A percentile compares a stretch with the other conserved stretches of the same genome.
Evolutionary conservation across 1,140 invertebrate genomes (phyloP).

Genomic region (Camponotus floridanus): DNA sequence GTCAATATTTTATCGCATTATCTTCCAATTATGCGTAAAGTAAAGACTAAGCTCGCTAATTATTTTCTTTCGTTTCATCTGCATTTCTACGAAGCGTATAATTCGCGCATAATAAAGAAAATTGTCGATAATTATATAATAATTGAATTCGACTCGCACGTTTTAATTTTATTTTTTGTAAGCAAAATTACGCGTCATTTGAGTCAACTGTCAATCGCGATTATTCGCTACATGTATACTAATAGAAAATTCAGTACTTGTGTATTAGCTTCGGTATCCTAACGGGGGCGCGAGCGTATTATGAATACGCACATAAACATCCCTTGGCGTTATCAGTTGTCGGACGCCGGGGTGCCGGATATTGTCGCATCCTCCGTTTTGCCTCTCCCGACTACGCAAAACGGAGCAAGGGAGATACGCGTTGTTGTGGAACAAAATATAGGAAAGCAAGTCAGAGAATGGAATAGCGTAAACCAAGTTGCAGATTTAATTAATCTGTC

Average conservation of each 20-base stretch:
- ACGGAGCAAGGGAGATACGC: slow-evolving; percentile 49
- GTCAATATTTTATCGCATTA: not conserved
- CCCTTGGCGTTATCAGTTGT: slow-evolving; percentile 86
- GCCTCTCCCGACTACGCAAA: slow-evolving; percentile 74
- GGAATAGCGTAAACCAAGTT: slow-evolving; percentile 41
- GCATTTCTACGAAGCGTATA: not conserved
- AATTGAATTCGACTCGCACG: not conserved
- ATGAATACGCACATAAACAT: slow-evolving; percentile 86
- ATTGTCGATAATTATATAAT: not conserved
- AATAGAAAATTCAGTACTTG: slow-evolving; percentile 43
- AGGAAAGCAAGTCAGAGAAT: slow-evolving; percentile 45
- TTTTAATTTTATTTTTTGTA: not conserved
- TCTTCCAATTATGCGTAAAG: not conserved
- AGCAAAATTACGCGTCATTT: not conserved
- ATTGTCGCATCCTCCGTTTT: slow-evolving; percentile 86
- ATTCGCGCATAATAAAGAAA: not conserved
- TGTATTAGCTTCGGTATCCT: slow-evolving; percentile 66
- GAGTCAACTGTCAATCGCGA: not conserved
- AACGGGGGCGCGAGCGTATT: slow-evolving; percentile 77
- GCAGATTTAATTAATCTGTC: slow-evolving; percentile 56
- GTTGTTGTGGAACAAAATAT: slow-evolving; percentile 46
- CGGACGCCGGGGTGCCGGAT: slow-evolving; percentile 86
- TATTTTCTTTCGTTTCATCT: not conserved
- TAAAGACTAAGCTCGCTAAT: not conserved
- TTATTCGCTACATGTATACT: not conserved